Percentiles rank a stretch among this genome's conserved stretches.
Evolutionary conservation across 2,797 vertebrate genomes (phyloP).

Genomic region (Mionectes olivaceus): DNA sequence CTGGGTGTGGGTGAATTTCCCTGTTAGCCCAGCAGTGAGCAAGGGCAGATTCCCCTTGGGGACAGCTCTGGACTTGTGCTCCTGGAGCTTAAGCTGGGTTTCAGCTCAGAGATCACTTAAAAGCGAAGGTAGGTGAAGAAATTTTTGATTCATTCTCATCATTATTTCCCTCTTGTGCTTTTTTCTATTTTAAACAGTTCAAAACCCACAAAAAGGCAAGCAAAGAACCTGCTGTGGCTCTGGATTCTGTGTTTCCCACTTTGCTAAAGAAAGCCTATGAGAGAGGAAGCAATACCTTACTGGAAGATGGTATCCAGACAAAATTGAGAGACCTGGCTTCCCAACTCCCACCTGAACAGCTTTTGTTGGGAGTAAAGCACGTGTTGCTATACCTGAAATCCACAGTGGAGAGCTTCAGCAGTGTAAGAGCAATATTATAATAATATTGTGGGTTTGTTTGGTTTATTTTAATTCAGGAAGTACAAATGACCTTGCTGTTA

Average conservation of each 20-base stretch:
- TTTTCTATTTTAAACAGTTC: constrained; percentile 73
- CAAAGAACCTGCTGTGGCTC: not conserved
- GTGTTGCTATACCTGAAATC: constrained; percentile 88
- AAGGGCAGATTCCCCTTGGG: not conserved
- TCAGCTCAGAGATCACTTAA: not conserved
- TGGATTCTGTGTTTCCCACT: constrained; percentile 68
- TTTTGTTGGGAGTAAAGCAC: constrained; percentile 83
- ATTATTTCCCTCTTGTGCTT: not conserved
- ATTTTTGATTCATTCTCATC: not conserved
- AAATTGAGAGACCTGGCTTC: constrained; percentile 70
- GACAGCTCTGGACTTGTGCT: not conserved
- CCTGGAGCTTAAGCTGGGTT: fast-evolving
- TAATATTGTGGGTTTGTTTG: not conserved
- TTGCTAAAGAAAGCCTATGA: constrained; percentile 82
- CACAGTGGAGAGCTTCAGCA: constrained; percentile 84
- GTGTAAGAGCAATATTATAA: constrained; percentile 74
- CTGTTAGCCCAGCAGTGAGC: not conserved
- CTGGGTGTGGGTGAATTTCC: not conserved
- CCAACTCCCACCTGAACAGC: constrained; percentile 63
- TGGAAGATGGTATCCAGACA: constrained; percentile 69
- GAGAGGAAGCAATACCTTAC: constrained; percentile 64
- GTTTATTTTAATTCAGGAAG: not conserved
- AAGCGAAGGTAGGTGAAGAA: not conserved
- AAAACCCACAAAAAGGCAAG: constrained; percentile 3
- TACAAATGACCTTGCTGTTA: not conserved